Conservation (phyloP, 2,797 vertebrate species). For the Ptychadena robeensis region DNA sequence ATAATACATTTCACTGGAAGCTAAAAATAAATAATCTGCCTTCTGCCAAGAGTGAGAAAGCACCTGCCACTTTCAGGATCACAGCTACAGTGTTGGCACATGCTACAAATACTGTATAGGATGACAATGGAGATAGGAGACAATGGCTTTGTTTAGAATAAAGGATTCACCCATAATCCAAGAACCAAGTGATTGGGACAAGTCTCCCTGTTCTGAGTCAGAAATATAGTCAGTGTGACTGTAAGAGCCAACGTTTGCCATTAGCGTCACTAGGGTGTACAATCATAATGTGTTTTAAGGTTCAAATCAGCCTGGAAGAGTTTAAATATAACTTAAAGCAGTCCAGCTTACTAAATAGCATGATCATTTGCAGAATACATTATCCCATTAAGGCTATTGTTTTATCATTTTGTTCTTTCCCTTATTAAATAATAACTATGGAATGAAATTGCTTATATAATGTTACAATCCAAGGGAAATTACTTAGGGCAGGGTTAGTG, state of each 20-base stretch:
- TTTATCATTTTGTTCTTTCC: no score
- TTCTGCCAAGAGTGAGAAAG: conserved; percentile 19
- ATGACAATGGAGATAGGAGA: background rate
- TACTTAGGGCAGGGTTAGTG: no score
- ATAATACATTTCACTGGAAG: background rate
- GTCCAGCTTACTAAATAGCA: background rate
- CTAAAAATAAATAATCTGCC: conserved; percentile 29
- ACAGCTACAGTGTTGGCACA: conserved; percentile 16
- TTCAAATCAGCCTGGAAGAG: background rate
- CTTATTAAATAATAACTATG: background rate
- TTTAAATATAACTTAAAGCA: background rate
- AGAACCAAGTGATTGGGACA: background rate
- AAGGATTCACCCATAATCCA: background rate
- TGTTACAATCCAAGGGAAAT: no score
- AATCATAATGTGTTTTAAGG: background rate
- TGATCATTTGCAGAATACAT: background rate
- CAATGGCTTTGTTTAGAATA: background rate
- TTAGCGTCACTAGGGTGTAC: no score
- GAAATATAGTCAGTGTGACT: no score
- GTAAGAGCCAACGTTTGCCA: background rate
- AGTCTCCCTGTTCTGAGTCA: background rate
- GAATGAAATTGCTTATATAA: no score
- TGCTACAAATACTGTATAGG: background rate
- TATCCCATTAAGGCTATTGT: background rate
- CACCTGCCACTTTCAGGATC: conserved; percentile 34